Evolutionary conservation across 2,888 invertebrate species (phyloP).

Genomic region (Stenoptilia bipunctidactyla): DNA sequence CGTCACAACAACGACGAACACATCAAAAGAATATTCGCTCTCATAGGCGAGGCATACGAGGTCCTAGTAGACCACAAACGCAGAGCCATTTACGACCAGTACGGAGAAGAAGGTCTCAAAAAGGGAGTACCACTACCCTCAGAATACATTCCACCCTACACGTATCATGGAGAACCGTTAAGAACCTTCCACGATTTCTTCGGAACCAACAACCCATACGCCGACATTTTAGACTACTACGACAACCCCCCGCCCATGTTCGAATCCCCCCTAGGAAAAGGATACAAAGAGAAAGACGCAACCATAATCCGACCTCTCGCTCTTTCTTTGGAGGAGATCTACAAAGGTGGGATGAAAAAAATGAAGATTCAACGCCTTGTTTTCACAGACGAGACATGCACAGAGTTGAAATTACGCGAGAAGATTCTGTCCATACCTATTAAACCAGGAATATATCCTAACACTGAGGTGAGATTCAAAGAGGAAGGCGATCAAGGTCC

Average conservation of each 20-base stretch:
- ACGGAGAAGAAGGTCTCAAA: conserved; percentile 89
- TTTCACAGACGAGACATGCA: conserved; percentile 74
- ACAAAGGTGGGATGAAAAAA: conserved; percentile 83
- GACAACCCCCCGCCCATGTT: conserved; percentile 74
- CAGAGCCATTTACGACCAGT: conserved; percentile 88
- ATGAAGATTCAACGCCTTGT: conserved; percentile 84
- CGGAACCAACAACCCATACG: conserved; percentile 86
- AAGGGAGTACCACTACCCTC: conserved; percentile 79
- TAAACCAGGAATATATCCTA: conserved; percentile 79
- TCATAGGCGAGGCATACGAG: conserved; percentile 85
- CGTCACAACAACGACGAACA: conserved; percentile 56
- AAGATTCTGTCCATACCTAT: conserved; percentile 82
- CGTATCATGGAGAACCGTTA: conserved; percentile 85
- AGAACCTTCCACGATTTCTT: conserved; percentile 85
- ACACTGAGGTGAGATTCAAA: conserved; percentile 79
- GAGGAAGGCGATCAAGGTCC: conserved; percentile 87
- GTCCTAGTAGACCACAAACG: conserved; percentile 76
- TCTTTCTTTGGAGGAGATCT: conserved; percentile 70
- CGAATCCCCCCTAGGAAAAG: conserved; percentile 72
- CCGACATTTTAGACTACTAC: conserved; percentile 78
- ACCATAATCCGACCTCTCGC: conserved; percentile 59
- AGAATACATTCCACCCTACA: conserved; percentile 78
- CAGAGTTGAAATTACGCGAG: conserved; percentile 74
- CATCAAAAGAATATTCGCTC: conserved; percentile 66
- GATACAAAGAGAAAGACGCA: conserved; percentile 73